Percentiles rank a stretch among this genome's conserved stretches.
These are phyloP conservation scores for Trisateles emortualis DNA, from an alignment of 2,888 invertebrate species.

Conservation along the genomic window DNA sequence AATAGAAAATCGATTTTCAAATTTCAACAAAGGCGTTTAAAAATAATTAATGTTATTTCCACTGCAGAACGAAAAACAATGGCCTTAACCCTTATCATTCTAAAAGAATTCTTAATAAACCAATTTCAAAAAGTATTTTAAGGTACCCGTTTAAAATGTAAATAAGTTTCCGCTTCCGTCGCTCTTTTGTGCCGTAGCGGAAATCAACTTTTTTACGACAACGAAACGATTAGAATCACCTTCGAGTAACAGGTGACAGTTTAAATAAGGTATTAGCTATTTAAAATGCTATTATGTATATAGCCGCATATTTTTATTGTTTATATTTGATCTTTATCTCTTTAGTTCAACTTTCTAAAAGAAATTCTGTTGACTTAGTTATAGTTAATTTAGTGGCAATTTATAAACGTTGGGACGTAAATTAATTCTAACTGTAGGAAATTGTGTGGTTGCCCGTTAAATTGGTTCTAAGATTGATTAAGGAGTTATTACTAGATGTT, in stretches of 20 bases:
- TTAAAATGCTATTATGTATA: constrained; percentile 15
- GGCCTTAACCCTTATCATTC: background rate
- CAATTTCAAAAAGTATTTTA: constrained; percentile 1
- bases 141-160: constrained; percentile 11
- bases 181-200: constrained; percentile 5
- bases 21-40: no score
- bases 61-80: background rate
- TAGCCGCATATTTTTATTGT: constrained; percentile 14
- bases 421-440: background rate
- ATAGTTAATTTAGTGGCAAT: background rate
- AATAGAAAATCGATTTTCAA: no score
- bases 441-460: background rate
- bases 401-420: constrained; percentile 1
- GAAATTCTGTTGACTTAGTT: background rate
- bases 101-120: background rate
- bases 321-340: constrained; percentile 18
- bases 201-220: constrained; percentile 42
- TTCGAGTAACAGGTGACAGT: constrained; percentile 46
- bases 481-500: background rate
- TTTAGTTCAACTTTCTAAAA: constrained; percentile 21
- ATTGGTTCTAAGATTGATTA: background rate
- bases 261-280: constrained; percentile 38
- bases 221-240: constrained; percentile 46
- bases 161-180: constrained; percentile 16
- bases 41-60: no score